Conservation (phyloP, 2,113 vertebrate genomes). For the Osmerus mordax region DNA sequence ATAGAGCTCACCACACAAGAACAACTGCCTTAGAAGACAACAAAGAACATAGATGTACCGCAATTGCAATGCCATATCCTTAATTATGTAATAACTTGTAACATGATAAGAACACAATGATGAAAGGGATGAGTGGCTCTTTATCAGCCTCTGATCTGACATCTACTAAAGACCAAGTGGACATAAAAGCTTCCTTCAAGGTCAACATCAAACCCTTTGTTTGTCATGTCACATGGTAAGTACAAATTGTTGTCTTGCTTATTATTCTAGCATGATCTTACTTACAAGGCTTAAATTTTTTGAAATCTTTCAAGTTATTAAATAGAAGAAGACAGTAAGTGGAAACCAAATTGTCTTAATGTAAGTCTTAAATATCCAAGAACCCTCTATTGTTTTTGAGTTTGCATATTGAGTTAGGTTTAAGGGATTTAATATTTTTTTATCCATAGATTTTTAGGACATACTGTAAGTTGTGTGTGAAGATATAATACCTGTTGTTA, state of each 20-base stretch:
- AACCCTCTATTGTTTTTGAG: background rate
- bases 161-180: conserved; percentile 12
- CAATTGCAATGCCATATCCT: conserved; percentile 50
- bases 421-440: too few species aligned
- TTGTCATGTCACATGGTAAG: background rate
- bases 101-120: conserved; percentile 43
- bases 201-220: background rate
- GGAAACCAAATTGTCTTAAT: background rate
- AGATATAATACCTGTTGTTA: conserved; percentile 1
- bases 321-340: conserved; percentile 3
- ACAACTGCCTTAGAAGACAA: conserved; percentile 27
- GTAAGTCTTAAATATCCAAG: background rate
- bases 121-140: conserved; percentile 38
- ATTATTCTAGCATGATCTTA: too few species aligned
- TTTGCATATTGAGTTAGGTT: too few species aligned
- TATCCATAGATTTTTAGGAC: too few species aligned
- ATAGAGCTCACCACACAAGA: background rate
- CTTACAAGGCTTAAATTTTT: background rate
- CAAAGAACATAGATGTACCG: conserved; percentile 20
- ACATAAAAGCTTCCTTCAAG: background rate
- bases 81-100: conserved; percentile 55
- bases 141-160: conserved; percentile 35
- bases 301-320: background rate
- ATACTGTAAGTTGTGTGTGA: background rate
- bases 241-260: too few species aligned